Percentiles rank a stretch among this genome's conserved stretches.
Evolutionary conservation across 1,140 invertebrate species (phyloP).

Genomic region (Orius insidiosus): DNA sequence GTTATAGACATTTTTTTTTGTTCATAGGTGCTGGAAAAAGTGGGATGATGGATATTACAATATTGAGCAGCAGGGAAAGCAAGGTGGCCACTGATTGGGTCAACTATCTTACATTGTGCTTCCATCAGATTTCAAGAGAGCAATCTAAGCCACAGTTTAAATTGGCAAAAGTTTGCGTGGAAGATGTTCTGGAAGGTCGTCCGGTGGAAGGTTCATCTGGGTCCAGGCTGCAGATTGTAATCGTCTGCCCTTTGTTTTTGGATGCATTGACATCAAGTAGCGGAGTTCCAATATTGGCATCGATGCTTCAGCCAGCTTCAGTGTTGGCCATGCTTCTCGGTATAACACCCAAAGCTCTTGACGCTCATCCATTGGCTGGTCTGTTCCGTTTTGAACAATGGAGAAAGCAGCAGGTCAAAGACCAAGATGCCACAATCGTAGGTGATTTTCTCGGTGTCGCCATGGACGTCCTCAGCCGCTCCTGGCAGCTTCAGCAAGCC

Average conservation of each 20-base stretch:
- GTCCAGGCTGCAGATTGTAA: conserved; percentile 45
- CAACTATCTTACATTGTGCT: conserved; percentile 60
- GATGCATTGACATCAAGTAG: conserved; percentile 30
- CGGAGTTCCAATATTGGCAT: conserved; percentile 35
- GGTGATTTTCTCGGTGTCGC: conserved; percentile 59
- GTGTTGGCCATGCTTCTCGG: conserved; percentile 63
- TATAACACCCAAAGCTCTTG: conserved; percentile 28
- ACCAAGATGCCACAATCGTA: conserved; percentile 64
- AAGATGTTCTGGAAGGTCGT: conserved; percentile 39
- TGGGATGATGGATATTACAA: conserved; percentile 62
- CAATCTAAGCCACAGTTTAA: conserved; percentile 51
- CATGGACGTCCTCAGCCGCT: conserved; percentile 49
- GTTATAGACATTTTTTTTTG: conserved; percentile 13
- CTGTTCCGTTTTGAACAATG: conserved; percentile 54
- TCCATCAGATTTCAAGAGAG: conserved; percentile 63
- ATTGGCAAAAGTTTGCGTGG: conserved; percentile 51
- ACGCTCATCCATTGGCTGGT: conserved; percentile 23
- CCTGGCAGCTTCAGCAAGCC: conserved; percentile 35
- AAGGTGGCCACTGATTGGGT: conserved; percentile 56
- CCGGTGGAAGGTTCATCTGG: conserved; percentile 24
- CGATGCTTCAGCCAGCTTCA: conserved; percentile 45
- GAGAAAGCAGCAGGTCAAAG: conserved; percentile 54
- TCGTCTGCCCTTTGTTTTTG: conserved; percentile 55
- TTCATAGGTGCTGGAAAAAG: conserved; percentile 24
- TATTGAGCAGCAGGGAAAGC: conserved; percentile 54